phyloP scores from a whole-genome alignment of 2,113 vertebrate genomes.

The Forbesichthys agassizii region DNA sequence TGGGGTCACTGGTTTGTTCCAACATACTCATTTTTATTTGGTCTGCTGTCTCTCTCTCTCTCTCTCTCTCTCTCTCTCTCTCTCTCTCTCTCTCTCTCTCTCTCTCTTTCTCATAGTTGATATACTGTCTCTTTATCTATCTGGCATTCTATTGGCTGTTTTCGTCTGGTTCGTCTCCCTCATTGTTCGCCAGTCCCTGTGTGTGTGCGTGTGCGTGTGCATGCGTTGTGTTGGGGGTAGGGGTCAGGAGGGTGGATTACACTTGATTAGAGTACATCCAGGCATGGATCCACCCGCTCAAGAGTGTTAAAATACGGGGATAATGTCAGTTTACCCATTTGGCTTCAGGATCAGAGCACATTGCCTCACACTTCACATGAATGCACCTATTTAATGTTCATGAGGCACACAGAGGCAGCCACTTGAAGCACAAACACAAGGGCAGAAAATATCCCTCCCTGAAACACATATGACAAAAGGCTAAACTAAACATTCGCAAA shows the following conservation, averaged over 20 bases:
- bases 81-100: constrained; percentile 14
- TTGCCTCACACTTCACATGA: constrained; percentile 15
- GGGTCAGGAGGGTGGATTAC: constrained; percentile 24
- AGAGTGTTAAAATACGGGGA: constrained; percentile 37
- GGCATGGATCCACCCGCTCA: constrained; percentile 16
- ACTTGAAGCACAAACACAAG: not conserved
- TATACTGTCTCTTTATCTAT: not conserved
- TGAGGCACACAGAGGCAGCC: not conserved
- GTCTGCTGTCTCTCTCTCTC: constrained; percentile 29
- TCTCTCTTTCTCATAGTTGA: constrained; percentile 43
- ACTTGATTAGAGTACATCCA: constrained; percentile 39
- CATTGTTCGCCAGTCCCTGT: not conserved
- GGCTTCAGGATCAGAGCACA: constrained; percentile 45
- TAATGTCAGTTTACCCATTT: constrained; percentile 45
- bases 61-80: constrained; percentile 27
- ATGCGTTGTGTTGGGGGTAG: constrained; percentile 14
- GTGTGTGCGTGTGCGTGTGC: not conserved
- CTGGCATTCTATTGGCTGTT: not conserved
- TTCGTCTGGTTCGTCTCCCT: no score
- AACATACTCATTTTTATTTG: constrained; percentile 53
- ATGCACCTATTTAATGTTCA: constrained; percentile 9
- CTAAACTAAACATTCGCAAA: not conserved
- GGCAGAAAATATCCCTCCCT: not conserved
- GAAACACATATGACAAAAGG: no score
- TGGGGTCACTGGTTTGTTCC: constrained; percentile 80